Evolutionary conservation across 2,113 vertebrate species (phyloP), one percentile per base, ranked within the genome.

Genomic region (Pygathrix nemaeus): DNA sequence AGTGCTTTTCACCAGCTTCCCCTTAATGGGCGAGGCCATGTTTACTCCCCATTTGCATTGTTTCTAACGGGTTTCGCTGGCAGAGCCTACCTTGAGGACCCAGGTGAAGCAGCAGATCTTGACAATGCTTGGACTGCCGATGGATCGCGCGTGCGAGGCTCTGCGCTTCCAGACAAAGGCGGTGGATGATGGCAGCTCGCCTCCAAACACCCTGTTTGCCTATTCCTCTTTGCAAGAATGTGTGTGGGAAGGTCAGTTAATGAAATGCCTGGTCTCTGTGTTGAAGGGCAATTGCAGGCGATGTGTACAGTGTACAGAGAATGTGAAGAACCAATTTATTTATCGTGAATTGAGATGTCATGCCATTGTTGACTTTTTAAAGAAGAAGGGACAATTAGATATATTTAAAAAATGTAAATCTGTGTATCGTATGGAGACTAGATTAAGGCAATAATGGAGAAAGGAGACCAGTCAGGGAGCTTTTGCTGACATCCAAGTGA

Each of bases 1-100:
- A 90, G 8, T 0, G 30, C 45, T 64, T 81, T 50, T 9, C 43
- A 88, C 75, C 75, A 83, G 57, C 81, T 97, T 97, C 97, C 97
- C 32, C 61, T 87, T 35, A 25, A 3, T 3, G 43, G 80, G 89
- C 20, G 6, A 76, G 21, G 55, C 23, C 89, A 30, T 76, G 40
- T 90, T 90, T 61, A 70, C 48, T 48, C 13, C 50, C 8, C 2
- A 5, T 52, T n/a, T 59, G 25, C 38, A 7, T 57, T 18, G 18
- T 55, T 86, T 66, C 38, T 30, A 14, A 14, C 0, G 40, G 61
- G 7, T 21, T 12, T 48, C 6, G 6, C 32, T 20, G 14, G 4
- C 52, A 14, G 38, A 55, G 11, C 75, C 8, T 52, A 55, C 59
- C 27, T 72, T 6, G 11, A 21, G 27, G n/a, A 38, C 38, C 8